phyloP scores from a whole-genome alignment of 2,888 invertebrate genomes.

The Pyrrhia umbra region DNA sequence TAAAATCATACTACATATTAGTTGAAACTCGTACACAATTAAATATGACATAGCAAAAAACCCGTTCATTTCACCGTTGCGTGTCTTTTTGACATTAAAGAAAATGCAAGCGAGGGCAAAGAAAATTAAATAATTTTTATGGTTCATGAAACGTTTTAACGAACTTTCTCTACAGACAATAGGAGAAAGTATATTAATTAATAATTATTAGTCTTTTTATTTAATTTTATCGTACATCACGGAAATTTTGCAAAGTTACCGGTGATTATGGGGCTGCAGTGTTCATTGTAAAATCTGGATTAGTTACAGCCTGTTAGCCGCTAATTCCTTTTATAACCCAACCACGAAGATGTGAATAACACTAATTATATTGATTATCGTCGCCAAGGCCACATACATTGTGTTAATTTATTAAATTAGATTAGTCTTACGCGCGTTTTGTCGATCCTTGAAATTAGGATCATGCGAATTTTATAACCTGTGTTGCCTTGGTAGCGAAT shows the following conservation, averaged over 20 bases:
- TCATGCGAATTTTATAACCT: not conserved
- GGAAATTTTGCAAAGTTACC: conserved; percentile 18
- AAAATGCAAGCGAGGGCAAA: conserved; percentile 19
- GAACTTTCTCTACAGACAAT: conserved; percentile 39
- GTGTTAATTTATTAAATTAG: conserved; percentile 48
- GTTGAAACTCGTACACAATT: not conserved
- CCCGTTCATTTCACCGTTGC: conserved; percentile 22
- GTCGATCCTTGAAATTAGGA: not conserved
- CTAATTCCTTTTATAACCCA: conserved; percentile 18
- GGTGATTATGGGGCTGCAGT: not conserved
- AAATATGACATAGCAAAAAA: not conserved
- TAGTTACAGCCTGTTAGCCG: conserved; percentile 4
- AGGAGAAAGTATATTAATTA: conserved; percentile 48
- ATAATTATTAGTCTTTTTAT: conserved; percentile 37
- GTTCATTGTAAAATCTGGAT: conserved; percentile 12
- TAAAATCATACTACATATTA: not conserved
- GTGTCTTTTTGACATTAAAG: conserved; percentile 41
- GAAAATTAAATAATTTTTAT: conserved; percentile 20
- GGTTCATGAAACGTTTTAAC: conserved; percentile 29
- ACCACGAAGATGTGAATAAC: conserved; percentile 13
- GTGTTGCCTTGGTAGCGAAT: too few relatives aligned
- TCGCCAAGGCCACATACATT: conserved; percentile 40
- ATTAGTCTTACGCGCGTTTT: conserved; percentile 16
- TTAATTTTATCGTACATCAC: conserved; percentile 31
- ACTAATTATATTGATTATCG: conserved; percentile 47